Evolutionary conservation across 2,888 invertebrate genomes (phyloP).

Genomic region (Pherbina coryleti): DNA sequence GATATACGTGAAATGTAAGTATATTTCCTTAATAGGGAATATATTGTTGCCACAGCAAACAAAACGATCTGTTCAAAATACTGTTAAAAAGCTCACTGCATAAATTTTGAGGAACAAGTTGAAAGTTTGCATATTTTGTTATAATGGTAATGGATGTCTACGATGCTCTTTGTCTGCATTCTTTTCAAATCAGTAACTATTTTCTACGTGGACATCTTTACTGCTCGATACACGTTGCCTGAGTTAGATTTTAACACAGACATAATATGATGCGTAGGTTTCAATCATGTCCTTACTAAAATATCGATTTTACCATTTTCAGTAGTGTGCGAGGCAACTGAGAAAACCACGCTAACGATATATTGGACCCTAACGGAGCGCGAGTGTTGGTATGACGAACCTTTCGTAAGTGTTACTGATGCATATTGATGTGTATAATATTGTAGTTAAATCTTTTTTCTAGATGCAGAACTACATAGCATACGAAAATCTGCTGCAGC

Average conservation of each 20-base stretch:
- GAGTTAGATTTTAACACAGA: no score
- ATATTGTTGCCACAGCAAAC: no score
- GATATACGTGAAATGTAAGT: slow-evolving; percentile 78
- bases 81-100: neutral
- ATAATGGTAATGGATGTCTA: no score
- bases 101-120: neutral
- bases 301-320: slow-evolving; percentile 54
- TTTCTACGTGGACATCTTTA: no score
- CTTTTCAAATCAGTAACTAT: no score
- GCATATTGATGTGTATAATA: neutral
- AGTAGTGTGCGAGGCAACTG: slow-evolving; percentile 71
- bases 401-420: slow-evolving; percentile 52
- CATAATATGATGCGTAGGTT: slow-evolving; percentile 40
- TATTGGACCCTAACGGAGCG: slow-evolving; percentile 73
- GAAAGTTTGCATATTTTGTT: neutral
- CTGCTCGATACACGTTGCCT: no score
- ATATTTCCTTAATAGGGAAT: neutral
- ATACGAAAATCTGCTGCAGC: slow-evolving; percentile 49
- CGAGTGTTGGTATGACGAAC: slow-evolving; percentile 72
- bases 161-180: no score
- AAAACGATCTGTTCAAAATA: no score
- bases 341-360: slow-evolving; percentile 68
- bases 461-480: slow-evolving; percentile 36
- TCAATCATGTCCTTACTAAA: slow-evolving; percentile 58
- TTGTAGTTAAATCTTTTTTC: neutral